These are phyloP conservation scores for Chrysopa pallens DNA, from an alignment of 1,140 invertebrate genomes.

Conservation along the genomic window DNA sequence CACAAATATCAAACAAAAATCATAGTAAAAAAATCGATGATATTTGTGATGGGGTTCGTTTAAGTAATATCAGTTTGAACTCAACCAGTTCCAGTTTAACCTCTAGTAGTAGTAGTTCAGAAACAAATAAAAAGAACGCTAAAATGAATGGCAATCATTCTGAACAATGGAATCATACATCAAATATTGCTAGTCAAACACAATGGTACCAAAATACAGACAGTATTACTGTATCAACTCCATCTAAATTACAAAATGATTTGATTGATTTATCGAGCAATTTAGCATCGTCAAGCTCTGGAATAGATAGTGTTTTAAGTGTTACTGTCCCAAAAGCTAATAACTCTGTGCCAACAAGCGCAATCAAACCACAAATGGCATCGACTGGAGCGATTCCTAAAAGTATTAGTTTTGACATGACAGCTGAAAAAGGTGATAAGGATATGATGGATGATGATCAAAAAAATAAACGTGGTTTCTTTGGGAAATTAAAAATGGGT, in stretches of 20 bases:
- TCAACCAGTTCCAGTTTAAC: slow-evolving; percentile 21
- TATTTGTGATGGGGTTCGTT: slow-evolving; percentile 7
- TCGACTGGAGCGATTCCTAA: slow-evolving; percentile 76
- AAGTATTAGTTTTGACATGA: slow-evolving; percentile 83
- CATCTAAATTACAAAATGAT: not conserved
- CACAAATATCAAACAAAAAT: not conserved
- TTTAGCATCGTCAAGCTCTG: not conserved
- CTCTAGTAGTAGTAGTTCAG: slow-evolving; percentile 16
- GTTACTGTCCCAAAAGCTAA: not conserved
- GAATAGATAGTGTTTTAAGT: not conserved
- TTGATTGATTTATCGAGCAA: not conserved
- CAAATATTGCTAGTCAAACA: not conserved
- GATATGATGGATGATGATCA: slow-evolving; percentile 40
- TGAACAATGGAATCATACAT: not conserved
- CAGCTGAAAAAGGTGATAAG: slow-evolving; percentile 62
- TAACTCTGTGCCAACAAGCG: not conserved
- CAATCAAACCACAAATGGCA: slow-evolving; percentile 27
- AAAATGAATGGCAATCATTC: not conserved
- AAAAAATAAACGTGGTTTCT: slow-evolving; percentile 41
- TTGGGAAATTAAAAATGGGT: slow-evolving; percentile 46
- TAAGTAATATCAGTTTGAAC: slow-evolving; percentile 20
- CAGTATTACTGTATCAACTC: not conserved
- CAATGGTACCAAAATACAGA: not conserved
- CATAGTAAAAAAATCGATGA: slow-evolving; percentile 9
- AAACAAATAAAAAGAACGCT: slow-evolving; percentile 16